phyloP scores from a whole-genome alignment of 1,140 invertebrate genomes.

The Hycleus cichorii region DNA sequence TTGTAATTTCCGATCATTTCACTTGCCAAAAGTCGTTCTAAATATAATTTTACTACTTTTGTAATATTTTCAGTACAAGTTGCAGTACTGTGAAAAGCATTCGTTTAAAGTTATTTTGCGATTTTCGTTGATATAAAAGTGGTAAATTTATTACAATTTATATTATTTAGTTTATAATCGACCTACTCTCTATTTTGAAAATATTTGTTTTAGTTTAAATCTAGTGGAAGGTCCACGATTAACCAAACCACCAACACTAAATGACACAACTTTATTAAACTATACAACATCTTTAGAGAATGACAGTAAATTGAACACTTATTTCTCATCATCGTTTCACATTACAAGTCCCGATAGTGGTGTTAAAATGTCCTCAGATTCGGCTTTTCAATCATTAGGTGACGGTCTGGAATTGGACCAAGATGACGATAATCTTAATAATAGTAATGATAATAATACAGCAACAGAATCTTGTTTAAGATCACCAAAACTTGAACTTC shows the following conservation, averaged over 20 bases:
- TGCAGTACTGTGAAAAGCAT: too few relatives aligned
- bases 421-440: slow-evolving; percentile 30
- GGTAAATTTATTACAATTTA: background rate
- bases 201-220: slow-evolving; percentile 16
- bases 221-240: slow-evolving; percentile 15
- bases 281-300: slow-evolving; percentile 32
- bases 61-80: too few relatives aligned
- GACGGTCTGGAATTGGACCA: slow-evolving; percentile 37
- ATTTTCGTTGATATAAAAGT: background rate
- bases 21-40: slow-evolving; percentile 26
- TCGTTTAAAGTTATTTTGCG: background rate
- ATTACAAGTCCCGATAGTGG: slow-evolving; percentile 42
- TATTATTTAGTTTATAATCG: too few relatives aligned
- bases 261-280: slow-evolving; percentile 24
- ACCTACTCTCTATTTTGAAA: background rate
- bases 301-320: slow-evolving; percentile 26
- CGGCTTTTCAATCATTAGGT: slow-evolving; percentile 38
- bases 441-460: slow-evolving; percentile 41
- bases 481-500: slow-evolving; percentile 45
- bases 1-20: slow-evolving; percentile 12
- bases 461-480: slow-evolving; percentile 32
- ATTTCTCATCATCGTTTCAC: slow-evolving; percentile 25
- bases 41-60: slow-evolving; percentile 17
- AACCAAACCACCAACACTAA: slow-evolving; percentile 1
- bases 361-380: slow-evolving; percentile 50